Percentiles rank a stretch among this genome's conserved stretches.
Evolutionary conservation across 2,888 invertebrate species (phyloP).

Genomic region (Zaprionus bogoriensis): DNA sequence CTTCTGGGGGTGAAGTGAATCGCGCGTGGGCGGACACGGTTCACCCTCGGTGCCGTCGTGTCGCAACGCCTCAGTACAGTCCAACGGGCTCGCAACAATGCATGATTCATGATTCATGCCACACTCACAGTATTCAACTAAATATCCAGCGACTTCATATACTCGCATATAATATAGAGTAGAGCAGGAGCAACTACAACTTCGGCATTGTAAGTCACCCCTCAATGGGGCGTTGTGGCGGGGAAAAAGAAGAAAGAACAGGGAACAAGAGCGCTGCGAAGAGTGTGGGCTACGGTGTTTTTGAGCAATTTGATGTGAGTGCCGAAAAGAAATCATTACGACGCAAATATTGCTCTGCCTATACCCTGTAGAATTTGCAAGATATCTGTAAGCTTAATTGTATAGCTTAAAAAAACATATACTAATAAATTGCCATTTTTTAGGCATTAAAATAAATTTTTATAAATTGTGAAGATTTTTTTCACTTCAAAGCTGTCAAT

Average conservation of each 20-base stretch:
- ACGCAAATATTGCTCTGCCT: neutral
- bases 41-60: constrained; percentile 32
- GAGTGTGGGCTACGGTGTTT: neutral
- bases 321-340: neutral
- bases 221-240: neutral
- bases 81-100: constrained; percentile 6
- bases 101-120: constrained; percentile 59
- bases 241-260: neutral
- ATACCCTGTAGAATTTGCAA: neutral
- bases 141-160: constrained; percentile 57
- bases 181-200: neutral
- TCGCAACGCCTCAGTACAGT: constrained; percentile 14
- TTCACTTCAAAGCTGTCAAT: too few species aligned
- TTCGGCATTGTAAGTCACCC: constrained; percentile 18
- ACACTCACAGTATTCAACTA: constrained; percentile 61
- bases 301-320: too few species aligned
- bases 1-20: constrained; percentile 31
- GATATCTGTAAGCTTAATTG: neutral
- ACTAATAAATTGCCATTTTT: too few species aligned
- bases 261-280: neutral
- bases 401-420: too few species aligned
- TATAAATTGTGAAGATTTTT: too few species aligned
- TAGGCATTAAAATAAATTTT: too few species aligned
- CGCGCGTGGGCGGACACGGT: constrained; percentile 1
- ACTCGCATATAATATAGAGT: neutral